Evolutionary conservation across 2,797 vertebrate genomes (phyloP), one percentile per base, ranked within the genome.

Genomic region (Holocentrus rufus): DNA sequence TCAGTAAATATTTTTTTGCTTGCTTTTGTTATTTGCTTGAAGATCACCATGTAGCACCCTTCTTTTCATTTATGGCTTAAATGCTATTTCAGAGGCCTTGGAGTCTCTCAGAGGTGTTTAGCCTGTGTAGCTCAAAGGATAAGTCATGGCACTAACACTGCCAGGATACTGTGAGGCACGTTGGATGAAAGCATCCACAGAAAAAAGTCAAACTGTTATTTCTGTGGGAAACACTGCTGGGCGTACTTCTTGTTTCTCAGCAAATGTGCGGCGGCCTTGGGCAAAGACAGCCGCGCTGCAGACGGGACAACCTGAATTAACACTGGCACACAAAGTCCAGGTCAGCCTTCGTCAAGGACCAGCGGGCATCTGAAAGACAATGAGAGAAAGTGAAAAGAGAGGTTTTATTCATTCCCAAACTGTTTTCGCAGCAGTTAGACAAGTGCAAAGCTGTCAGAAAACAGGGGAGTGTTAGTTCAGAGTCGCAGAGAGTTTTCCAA

Each of bases 41-140:
- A n/a, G n/a, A n/a, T n/a, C n/a, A n/a, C n/a, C n/a, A n/a, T n/a
- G n/a, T n/a, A 74, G 61, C 58, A 44, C 49, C 17, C 31, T 66
- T 46, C 47, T 52, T 61, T 65, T 75, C 72, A 85, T 85, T 87
- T 66, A 79, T 78, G n/a, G 39, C 81, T 61, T 65, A 17, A 2
- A 3, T 25, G 31, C 8, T 34, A 34, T 7, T 34, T 34, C 31
- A 34, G 31, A 34, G 31, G 31, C 8, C 31, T 34, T 34, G 5
- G 5, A 34, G 31, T 1, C 31, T 34, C 31, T 34, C 31, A 34
- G 31, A 34, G 8, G 60, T 69, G 70, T 77, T 73, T 58, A 68
- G 75, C 17, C 66, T 50, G 46, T 77, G 4, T 10, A 27, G 58
- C 71, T 80, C 71, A 70, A 10, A 83, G 82, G 74, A 67, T 53